Base-by-base conservation (phyloP, 2,888 invertebrate species). In the Rotaria magnacalcarata region DNA sequence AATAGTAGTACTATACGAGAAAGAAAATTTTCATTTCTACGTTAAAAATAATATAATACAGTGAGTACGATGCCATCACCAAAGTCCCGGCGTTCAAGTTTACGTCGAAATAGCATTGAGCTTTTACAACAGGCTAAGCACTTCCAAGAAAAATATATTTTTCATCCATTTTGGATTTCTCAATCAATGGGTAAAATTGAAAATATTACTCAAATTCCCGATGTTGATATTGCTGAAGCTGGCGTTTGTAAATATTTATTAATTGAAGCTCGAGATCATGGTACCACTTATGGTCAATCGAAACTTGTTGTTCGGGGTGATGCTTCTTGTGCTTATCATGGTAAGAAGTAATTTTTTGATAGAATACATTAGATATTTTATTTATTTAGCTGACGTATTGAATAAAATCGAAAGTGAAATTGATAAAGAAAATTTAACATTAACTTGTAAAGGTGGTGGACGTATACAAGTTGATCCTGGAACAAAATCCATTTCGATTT, bases 281-380 rank as follows among this genome's bases (percentile, higher is more conserved):
- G n/a, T 24, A 19, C 75, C 43, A 24, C 75, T 3, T 80, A 21
- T 41, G 43, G 47, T 21, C 75, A 47, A 80, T 47, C 41, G 7
- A 80, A 80, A 47, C 11, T 80, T 43, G 43, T 80, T 24, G 75
- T 80, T 43, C 75, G 75, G 24, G 75, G 75, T 80, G 75, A 80
- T 47, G 75, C 75, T 47, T 41, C 41, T 7, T 80, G 43, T 24
- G 24, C 47, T 24, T 47, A 80, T 80, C 41, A 80, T 80, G 75
- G 75, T 80, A 80, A 43, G 75, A 24, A 43, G 2, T 47, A 11
- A 41, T 19, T 74, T 75, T 19, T 21, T 34, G 21, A n/a, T 60
- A n/a, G 8, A n/a, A n/a, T 24, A n/a, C n/a, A n/a, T 60, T 47
- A 47, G 34, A 34, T 34, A 34, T 34, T 34, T 1, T 2, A n/a